Base-by-base conservation (phyloP, 64 coral and sea anemone genomes). In the Exaiptasia diaphana region DNA sequence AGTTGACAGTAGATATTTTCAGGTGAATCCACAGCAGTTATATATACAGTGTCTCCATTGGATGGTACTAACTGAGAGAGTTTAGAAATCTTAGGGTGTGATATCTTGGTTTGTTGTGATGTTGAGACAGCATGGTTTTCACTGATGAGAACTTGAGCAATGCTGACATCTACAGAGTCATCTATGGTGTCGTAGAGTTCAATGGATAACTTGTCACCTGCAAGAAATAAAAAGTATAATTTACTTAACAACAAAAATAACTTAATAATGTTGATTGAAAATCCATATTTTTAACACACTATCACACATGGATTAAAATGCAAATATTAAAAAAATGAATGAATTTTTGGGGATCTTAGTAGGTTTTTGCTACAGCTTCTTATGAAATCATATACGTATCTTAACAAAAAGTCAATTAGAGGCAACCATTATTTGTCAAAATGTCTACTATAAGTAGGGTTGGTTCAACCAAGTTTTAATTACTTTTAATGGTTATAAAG, bases 1-100 rank as follows among this genome's bases (percentile, higher is more conserved):
- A 85, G 11, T 42, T 85, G 89, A 61, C 82, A 84, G 39, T 71
- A 91, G 20, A 91, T 85, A 0, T 23, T 31, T 25, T 36, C 52
- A 25, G 89, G 89, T 25, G 60, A 82, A 23, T 71, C 82, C 40
- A 91, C 52, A 31, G 74, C 60, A 40, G 67, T 73, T 12, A 91
- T 43, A 22, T 85, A 91, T 10, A 85, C 62, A 22, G 59, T 74
- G 34, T 82, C 59, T 2, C 38, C 75, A 33, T 53, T 41, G 6
- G 75, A 23, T n/a, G 39, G 39, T 25, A 32, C 38, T 2, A 43
- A 38, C 23, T 41, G 28, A 24, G 24, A 18, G 5, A 79, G 73
- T 23, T 14, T 15, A 18, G 53, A 32, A 22, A 64, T 50, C 14
- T 77, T 55, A 1, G 58, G 20, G 33, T 32, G 17, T 30, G 20